Evolutionary conservation across 2,113 vertebrate genomes (phyloP).

Genomic region (Camarhynchus parvulus): DNA sequence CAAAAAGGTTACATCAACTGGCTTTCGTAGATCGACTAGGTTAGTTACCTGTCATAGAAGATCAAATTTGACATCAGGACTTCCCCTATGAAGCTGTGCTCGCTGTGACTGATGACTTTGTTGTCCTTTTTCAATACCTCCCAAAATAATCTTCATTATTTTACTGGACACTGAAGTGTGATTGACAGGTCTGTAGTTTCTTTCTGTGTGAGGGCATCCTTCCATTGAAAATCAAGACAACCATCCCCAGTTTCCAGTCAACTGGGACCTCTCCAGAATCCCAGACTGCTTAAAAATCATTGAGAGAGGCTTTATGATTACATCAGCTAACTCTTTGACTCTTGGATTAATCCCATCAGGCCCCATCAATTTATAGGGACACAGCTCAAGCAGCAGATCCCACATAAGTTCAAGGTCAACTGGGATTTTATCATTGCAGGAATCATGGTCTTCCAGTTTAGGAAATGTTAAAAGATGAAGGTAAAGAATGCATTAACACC

Average conservation of each 20-base stretch:
- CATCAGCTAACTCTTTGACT: background rate
- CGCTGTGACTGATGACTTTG: background rate
- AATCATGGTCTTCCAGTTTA: background rate
- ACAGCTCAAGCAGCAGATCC: background rate
- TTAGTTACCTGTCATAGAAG: accelerated
- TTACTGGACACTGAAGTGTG: background rate
- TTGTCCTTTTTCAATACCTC: background rate
- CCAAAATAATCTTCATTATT: background rate
- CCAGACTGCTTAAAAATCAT: background rate
- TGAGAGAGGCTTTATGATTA: background rate
- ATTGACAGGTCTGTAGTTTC: background rate
- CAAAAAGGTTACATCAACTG: background rate
- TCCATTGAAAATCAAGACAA: background rate
- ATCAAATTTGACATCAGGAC: background rate
- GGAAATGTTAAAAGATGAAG: background rate
- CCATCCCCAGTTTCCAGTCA: background rate
- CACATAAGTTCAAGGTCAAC: background rate
- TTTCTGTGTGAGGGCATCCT: background rate
- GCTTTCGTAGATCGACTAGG: background rate
- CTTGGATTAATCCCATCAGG: background rate
- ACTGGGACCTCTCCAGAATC: background rate
- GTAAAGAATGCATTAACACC: background rate
- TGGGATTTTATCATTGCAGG: background rate
- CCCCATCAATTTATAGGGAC: background rate
- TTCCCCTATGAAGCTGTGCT: background rate